phyloP scores from a whole-genome alignment of 2,113 vertebrate genomes.

The Calyptommatus sinebrachiatus region DNA sequence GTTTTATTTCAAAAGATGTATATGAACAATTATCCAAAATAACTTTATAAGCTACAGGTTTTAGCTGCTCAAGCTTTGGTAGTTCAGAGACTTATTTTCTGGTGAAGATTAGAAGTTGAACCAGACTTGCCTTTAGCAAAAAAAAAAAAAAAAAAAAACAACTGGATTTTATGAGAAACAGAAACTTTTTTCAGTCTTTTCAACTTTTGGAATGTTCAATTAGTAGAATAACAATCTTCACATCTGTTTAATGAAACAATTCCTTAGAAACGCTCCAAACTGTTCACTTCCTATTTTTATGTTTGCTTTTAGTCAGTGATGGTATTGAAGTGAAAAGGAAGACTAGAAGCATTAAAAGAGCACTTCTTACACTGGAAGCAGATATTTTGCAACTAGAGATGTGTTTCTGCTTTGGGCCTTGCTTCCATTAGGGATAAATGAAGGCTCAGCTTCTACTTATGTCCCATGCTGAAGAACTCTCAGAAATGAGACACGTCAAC shows the following conservation, averaged over 20 bases:
- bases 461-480: no score
- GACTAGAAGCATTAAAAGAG: no score
- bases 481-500: no score
- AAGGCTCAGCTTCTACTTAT: no score
- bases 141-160: no score
- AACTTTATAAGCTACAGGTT: not conserved
- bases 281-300: not conserved
- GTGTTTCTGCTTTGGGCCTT: no score
- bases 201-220: not conserved
- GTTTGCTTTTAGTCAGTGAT: not conserved
- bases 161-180: not conserved
- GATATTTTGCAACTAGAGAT: no score
- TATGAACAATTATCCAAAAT: not conserved
- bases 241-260: not conserved
- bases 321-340: not conserved
- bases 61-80: not conserved
- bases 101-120: not conserved
- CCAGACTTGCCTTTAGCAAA: not conserved
- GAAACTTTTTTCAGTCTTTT: not conserved
- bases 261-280: not conserved
- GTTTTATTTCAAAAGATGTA: not conserved
- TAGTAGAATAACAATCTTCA: not conserved
- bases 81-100: not conserved
- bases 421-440: no score
- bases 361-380: no score